Percentiles rank a stretch among this genome's conserved stretches.
phyloP scores from a whole-genome alignment of 2,113 vertebrate genomes.

The Lasiurus cinereus region DNA sequence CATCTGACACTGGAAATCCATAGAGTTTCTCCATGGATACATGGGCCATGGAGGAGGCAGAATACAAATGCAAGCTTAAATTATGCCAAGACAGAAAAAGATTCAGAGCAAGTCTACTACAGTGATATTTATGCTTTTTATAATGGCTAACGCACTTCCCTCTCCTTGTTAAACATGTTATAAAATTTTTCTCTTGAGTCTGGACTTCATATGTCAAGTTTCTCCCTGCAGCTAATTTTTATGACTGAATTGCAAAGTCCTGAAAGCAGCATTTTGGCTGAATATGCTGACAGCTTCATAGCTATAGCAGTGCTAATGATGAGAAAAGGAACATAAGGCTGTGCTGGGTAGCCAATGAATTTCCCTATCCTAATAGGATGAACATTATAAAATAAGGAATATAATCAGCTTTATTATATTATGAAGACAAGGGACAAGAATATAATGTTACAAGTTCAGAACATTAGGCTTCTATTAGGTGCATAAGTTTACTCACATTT shows the following conservation, averaged over 20 bases:
- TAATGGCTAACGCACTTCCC: conserved; percentile 59
- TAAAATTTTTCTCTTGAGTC: conserved; percentile 65
- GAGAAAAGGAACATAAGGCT: conserved; percentile 38
- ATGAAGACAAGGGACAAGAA: conserved; percentile 43
- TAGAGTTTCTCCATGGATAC: conserved; percentile 22
- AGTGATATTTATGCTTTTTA: conserved; percentile 67
- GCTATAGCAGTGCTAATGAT: conserved; percentile 65
- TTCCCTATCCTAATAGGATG: conserved; percentile 63
- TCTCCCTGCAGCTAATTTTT: conserved; percentile 66
- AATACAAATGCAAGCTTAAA: conserved; percentile 32
- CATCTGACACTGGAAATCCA: neutral
- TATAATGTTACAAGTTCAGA: conserved; percentile 48
- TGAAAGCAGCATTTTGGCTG: conserved; percentile 68
- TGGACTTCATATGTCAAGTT: conserved; percentile 73
- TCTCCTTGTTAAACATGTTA: conserved; percentile 71
- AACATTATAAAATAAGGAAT: conserved; percentile 66
- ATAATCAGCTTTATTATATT: conserved; percentile 72
- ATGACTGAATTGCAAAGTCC: conserved; percentile 53
- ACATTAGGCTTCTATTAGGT: conserved; percentile 58
- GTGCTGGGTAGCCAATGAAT: conserved; percentile 57
- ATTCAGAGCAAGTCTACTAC: conserved; percentile 38
- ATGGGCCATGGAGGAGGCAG: neutral
- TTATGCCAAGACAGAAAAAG: conserved; percentile 43
- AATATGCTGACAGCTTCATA: conserved; percentile 74
- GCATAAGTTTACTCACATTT: conserved; percentile 24